Percentiles rank a stretch among this genome's conserved stretches.
Evolutionary conservation across 2,113 vertebrate genomes (phyloP).

Genomic region (Ammodytes dubius): DNA sequence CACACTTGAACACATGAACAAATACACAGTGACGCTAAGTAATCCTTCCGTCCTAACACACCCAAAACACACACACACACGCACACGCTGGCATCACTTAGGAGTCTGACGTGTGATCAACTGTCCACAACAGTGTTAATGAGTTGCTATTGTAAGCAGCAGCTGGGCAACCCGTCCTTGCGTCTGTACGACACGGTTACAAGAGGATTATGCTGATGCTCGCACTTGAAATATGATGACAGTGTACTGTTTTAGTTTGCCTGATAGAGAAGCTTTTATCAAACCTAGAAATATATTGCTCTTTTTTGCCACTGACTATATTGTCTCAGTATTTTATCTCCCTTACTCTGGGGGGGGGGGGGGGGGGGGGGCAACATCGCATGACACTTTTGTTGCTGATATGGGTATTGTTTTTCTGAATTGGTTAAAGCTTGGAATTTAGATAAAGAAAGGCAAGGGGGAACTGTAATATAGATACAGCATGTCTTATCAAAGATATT

Average conservation of each 20-base stretch:
- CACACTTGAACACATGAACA: neutral
- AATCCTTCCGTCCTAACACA: slow-evolving; percentile 16
- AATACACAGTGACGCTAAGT: slow-evolving; percentile 2
- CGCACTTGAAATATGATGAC: neutral
- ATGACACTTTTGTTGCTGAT: slow-evolving; percentile 25
- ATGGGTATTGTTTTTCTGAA: slow-evolving; percentile 36
- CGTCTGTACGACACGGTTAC: neutral
- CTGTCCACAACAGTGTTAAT: slow-evolving; percentile 37
- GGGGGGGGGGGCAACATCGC: neutral
- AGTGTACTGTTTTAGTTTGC: neutral
- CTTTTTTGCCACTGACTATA: neutral
- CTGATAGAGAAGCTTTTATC: slow-evolving; percentile 14
- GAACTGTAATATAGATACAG: neutral
- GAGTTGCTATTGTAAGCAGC: slow-evolving; percentile 25
- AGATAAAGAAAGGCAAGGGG: slow-evolving; percentile 1
- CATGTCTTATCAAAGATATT: neutral
- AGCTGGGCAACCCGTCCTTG: neutral
- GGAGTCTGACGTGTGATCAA: slow-evolving; percentile 18
- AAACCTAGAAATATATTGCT: slow-evolving; percentile 12
- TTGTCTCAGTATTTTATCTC: slow-evolving; percentile 7
- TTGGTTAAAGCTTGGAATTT: slow-evolving; percentile 7
- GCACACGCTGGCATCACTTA: neutral
- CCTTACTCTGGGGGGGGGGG: neutral
- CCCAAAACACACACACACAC: slow-evolving; percentile 6
- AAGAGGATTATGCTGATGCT: slow-evolving; percentile 7